A percentile compares a stretch with the other conserved stretches of the same genome.
Conservation (phyloP, 1,140 invertebrate species). For the Rhopalosiphum padi region DNA sequence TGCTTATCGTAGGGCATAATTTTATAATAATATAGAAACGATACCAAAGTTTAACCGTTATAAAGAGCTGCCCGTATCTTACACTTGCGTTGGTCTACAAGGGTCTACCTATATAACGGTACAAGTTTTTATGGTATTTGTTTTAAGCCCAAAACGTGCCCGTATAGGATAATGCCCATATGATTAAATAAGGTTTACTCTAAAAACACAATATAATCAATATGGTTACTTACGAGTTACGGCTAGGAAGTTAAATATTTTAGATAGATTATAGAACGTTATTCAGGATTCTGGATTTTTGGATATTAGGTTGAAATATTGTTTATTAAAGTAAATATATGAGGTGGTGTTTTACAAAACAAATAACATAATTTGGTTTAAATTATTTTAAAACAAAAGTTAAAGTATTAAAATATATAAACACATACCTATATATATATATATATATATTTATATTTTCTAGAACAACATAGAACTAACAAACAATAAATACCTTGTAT, state of each 20-base stretch:
- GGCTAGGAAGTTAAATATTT: not conserved
- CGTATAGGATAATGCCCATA: not conserved
- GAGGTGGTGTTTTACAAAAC: not conserved
- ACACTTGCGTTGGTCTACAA: not conserved
- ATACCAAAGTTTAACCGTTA: not conserved
- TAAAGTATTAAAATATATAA: too few relatives aligned
- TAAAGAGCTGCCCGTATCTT: not conserved
- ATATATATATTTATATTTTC: too few relatives aligned
- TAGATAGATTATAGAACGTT: not conserved
- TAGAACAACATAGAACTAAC: too few relatives aligned
- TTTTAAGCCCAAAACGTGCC: not conserved
- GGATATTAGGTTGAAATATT: not conserved
- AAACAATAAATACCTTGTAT: too few relatives aligned
- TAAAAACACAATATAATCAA: constrained; percentile 19
- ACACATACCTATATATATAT: too few relatives aligned
- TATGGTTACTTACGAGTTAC: not conserved
- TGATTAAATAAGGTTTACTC: not conserved
- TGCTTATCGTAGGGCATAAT: not conserved
- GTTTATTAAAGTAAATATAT: not conserved
- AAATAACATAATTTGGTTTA: not conserved
- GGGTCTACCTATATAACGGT: not conserved
- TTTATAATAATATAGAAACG: not conserved
- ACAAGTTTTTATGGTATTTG: constrained; percentile 18
- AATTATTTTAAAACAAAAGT: not conserved
- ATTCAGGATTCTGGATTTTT: not conserved